Evolutionary conservation across 1,140 invertebrate genomes (phyloP), one percentile per base, ranked within the genome.

Genomic region (Argopecten irradians): DNA sequence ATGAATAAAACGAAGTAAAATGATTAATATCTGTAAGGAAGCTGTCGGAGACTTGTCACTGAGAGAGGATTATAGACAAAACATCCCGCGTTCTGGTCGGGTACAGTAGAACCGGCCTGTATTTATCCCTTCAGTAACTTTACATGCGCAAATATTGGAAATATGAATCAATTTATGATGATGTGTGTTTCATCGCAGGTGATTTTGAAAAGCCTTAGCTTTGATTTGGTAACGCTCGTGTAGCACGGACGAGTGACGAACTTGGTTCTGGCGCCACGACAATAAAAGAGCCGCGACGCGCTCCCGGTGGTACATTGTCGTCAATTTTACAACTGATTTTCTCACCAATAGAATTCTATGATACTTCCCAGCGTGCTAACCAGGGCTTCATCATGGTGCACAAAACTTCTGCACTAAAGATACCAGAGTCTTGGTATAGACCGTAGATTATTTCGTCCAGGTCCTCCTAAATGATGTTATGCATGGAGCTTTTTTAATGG

Each of bases 111-210:
- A n/a, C 55, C n/a, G 55, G 55, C 55, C 28, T 71, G 55, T 84
- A 84, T 87, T 87, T 84, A 87, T 87, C 84, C 82, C 82, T 46
- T 46, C 36, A 5, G 83, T 84, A 87, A 87, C 43, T 87, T 84
- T 84, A 87, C 34, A 87, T 84, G 86, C 84, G 84, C 86, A 87
- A 87, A 87, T 87, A 87, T 87, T 87, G 86, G 82, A 84, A 87
- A 87, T 87, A 87, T 87, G 83, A 87, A 87, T 87, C 86, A 87
- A 87, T 87, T 87, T 71, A 87, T 84, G 71, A 87, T 87, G 84
- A 19, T 87, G 83, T 87, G 83, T 39, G 33, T 34, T 86, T 71
- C 36, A 71, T 71, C 55, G 55, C 55, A 71, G 22, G 55, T 71
- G 55, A 71, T 82, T 87, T 36, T 46, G 83, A 87, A 34, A 83